Evolutionary conservation across 2,888 invertebrate genomes (phyloP).

Genomic region (Kryphioiulus occultus): DNA sequence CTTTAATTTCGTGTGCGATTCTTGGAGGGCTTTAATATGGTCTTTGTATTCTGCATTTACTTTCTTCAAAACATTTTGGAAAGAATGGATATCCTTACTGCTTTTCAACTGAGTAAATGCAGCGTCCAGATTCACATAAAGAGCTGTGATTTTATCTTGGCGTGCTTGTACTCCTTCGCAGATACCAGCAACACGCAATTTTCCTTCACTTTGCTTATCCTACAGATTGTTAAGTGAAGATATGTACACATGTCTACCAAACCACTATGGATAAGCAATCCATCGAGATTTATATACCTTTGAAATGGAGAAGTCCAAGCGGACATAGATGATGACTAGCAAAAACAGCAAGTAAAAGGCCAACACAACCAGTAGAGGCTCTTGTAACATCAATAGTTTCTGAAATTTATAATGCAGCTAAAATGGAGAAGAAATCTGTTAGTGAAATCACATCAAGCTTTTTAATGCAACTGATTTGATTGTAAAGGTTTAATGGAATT

Average conservation of each 20-base stretch:
- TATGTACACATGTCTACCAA: background rate
- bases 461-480: too few relatives aligned
- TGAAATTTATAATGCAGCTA: slow-evolving; percentile 86
- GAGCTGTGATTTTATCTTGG: slow-evolving; percentile 69
- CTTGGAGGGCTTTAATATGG: slow-evolving; percentile 67
- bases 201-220: slow-evolving; percentile 67
- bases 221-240: slow-evolving; percentile 56
- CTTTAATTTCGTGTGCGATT: slow-evolving; percentile 68
- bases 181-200: slow-evolving; percentile 64
- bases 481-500: too few relatives aligned
- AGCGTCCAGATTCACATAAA: slow-evolving; percentile 71
- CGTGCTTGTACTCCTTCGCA: slow-evolving; percentile 69
- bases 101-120: slow-evolving; percentile 70
- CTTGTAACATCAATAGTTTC: slow-evolving; percentile 84
- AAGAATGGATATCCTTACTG: slow-evolving; percentile 68
- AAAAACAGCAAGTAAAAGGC: slow-evolving; percentile 91
- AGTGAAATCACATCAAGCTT: background rate
- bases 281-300: slow-evolving; percentile 58
- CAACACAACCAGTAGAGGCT: slow-evolving; percentile 86
- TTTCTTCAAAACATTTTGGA: slow-evolving; percentile 66
- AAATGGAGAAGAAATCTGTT: slow-evolving; percentile 52
- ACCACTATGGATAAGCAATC: background rate
- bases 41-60: slow-evolving; percentile 70
- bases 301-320: slow-evolving; percentile 92
- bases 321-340: slow-evolving; percentile 89